phyloP scores from a whole-genome alignment of 1,140 invertebrate species.

The Brachionus angularis region DNA sequence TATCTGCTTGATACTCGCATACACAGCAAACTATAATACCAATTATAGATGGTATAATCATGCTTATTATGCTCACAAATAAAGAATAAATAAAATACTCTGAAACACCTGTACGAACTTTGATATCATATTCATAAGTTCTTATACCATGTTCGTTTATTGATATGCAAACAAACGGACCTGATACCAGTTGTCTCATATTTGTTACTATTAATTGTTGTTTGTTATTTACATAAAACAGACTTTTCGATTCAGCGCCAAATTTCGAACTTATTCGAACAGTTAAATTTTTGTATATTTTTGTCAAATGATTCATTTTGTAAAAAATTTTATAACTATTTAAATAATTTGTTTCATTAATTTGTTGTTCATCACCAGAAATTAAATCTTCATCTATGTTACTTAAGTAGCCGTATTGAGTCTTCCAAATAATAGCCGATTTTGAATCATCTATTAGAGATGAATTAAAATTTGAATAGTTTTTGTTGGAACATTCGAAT shows the following conservation, averaged over 20 bases:
- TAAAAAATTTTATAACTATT: constrained; percentile 36
- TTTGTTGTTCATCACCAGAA: background rate
- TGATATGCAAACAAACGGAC: constrained; percentile 36
- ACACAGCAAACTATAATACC: constrained; percentile 22
- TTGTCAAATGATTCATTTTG: constrained; percentile 29
- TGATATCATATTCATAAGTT: background rate
- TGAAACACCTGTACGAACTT: constrained; percentile 1
- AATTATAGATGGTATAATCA: constrained; percentile 35
- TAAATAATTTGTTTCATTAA: background rate
- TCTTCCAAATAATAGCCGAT: constrained; percentile 40
- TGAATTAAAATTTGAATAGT: background rate
- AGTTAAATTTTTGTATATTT: constrained; percentile 10
- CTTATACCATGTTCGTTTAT: constrained; percentile 24
- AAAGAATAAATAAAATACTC: constrained; percentile 40
- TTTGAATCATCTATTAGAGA: no score
- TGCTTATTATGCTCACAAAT: constrained; percentile 38
- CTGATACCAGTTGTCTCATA: constrained; percentile 18
- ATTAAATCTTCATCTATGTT: background rate
- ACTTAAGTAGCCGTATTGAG: constrained; percentile 33
- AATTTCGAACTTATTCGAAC: constrained; percentile 36
- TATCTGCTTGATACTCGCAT: constrained; percentile 32
- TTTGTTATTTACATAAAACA: background rate
- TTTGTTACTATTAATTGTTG: constrained; percentile 33
- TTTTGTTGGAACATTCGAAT: constrained; percentile 18
- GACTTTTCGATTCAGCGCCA: constrained; percentile 3